Percentiles rank a stretch among this genome's conserved stretches.
phyloP scores from a whole-genome alignment of 2,113 vertebrate species.

The Tautogolabrus adspersus region DNA sequence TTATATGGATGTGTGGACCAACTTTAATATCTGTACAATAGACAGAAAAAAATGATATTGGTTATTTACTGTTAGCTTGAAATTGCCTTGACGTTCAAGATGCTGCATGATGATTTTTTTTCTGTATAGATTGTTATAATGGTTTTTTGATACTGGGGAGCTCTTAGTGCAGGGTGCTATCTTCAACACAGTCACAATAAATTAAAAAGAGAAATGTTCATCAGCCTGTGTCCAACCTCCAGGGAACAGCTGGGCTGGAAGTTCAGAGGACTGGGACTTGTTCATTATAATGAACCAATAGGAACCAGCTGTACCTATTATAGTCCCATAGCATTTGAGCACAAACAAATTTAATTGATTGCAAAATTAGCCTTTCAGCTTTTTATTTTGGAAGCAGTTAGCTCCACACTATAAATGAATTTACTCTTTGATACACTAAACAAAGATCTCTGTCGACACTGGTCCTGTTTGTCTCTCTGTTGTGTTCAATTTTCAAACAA shows the following conservation, averaged over 20 bases:
- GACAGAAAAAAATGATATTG: background rate
- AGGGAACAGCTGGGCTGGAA: too few relatives aligned
- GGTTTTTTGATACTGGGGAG: constrained; percentile 12
- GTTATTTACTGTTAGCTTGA: constrained; percentile 33
- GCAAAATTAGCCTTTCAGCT: background rate
- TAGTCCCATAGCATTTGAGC: background rate
- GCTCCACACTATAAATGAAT: background rate
- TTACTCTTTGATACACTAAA: constrained; percentile 41
- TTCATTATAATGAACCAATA: background rate
- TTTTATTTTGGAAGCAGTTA: background rate
- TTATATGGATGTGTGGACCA: background rate
- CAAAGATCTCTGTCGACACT: constrained; percentile 26
- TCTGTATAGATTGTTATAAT: background rate
- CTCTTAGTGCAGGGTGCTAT: constrained; percentile 10
- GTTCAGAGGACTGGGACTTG: background rate
- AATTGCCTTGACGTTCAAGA: constrained; percentile 27
- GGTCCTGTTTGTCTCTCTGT: constrained; percentile 44
- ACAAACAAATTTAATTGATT: constrained; percentile 19
- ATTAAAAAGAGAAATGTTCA: background rate
- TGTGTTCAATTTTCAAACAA: constrained; percentile 41
- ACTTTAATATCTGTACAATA: constrained; percentile 12
- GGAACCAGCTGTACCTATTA: background rate
- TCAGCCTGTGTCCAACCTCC: background rate
- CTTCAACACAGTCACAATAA: background rate
- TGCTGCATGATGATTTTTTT: constrained; percentile 24